These are phyloP conservation scores for Panthera uncia DNA, from an alignment of 2,113 vertebrate species.

Conservation along the genomic window DNA sequence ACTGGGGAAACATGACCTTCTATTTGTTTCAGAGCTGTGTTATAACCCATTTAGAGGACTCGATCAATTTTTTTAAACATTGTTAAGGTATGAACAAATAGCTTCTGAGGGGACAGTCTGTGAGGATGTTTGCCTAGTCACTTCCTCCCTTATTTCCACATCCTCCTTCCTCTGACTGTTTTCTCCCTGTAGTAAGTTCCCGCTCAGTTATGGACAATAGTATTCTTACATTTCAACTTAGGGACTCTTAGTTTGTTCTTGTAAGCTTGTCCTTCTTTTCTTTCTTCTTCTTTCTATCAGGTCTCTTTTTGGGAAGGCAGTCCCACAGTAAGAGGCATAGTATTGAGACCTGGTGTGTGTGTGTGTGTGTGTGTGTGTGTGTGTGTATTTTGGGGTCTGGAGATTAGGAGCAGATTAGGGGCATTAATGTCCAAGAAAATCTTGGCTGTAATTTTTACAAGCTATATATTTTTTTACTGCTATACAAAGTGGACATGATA, in stretches of 20 bases:
- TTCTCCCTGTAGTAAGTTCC: not conserved
- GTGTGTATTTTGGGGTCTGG: not conserved
- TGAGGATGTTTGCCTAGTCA: not conserved
- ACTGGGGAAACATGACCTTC: not conserved
- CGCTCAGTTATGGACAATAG: too few relatives aligned
- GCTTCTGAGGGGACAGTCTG: not conserved
- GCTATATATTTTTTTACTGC: not conserved
- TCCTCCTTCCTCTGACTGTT: too few relatives aligned
- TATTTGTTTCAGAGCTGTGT: not conserved
- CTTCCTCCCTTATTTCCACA: not conserved
- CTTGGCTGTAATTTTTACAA: not conserved
- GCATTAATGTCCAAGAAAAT: not conserved
- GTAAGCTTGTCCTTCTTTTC: not conserved
- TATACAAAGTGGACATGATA: not conserved
- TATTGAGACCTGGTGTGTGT: not conserved
- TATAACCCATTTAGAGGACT: not conserved
- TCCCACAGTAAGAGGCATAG: rapidly evolving
- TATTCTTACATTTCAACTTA: not conserved
- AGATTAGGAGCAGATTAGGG: not conserved
- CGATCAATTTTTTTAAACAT: not conserved
- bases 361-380: not conserved
- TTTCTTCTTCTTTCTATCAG: not conserved
- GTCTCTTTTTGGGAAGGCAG: not conserved
- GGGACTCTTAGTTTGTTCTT: not conserved
- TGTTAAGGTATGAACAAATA: not conserved